Base-by-base conservation (phyloP, 2,888 invertebrate species). In the Peribatodes rhomboidaria region DNA sequence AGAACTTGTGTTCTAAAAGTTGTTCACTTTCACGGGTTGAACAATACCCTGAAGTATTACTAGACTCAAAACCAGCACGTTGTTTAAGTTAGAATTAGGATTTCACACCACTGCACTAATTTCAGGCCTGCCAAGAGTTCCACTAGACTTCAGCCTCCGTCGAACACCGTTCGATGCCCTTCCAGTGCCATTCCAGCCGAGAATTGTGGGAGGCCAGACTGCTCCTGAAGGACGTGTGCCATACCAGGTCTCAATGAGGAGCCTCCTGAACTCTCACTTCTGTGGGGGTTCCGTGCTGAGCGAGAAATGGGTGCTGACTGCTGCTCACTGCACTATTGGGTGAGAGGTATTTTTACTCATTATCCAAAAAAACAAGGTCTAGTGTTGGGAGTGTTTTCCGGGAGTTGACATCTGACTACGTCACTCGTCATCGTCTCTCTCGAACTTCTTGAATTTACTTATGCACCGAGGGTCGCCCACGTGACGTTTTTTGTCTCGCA, bases 301-400 rank as follows among this genome's bases (percentile, higher is more conserved):
- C 66, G 71, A 78, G 6, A 76, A 87, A 75, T 94, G 92, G 89
- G 83, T 94, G 14, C 68, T 94, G 27, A 94, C 94, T 1, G 94
- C 94, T 0, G 94, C 93, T 0, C 94, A 94, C 70, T 94, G 94
- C 62, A 86, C 93, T 69, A 69, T 77, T 8, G 84, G 87, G 93
- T 93, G 76, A 81, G 79, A 57, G 44, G 11, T 46, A 20, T 39
- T 53, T 42, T 16, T 4, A 7, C 0, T 3, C 0, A 41, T 7
- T 41, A 14, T 4, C 39, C 4, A 1, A 14, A 39, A 7, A 14
- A n/a, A n/a, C n/a, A n/a, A n/a, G n/a, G n/a, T n/a, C 6, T 27
- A 27, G 27, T 27, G 27, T 27, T 27, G 27, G 27, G n/a, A n/a
- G n/a, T n/a, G n/a, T n/a, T n/a, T n/a, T n/a, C n/a, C n/a, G n/a